phyloP scores from a whole-genome alignment of 2,113 vertebrate genomes.

The Conger conger region DNA sequence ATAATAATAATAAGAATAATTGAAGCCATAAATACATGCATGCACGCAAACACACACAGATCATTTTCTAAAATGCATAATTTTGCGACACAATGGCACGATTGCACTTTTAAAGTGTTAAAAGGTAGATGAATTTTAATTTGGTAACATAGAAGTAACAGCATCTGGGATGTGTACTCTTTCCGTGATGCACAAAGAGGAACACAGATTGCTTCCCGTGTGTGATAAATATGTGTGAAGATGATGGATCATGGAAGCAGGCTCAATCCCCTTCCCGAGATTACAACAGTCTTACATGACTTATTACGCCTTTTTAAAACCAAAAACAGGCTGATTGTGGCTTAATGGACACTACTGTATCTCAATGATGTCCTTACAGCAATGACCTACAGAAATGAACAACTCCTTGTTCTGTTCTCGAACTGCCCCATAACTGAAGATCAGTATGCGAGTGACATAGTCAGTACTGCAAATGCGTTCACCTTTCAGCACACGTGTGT shows the following conservation, averaged over 20 bases:
- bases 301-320: constrained; percentile 8
- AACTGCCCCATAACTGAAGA: neutral
- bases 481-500: neutral
- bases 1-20: neutral
- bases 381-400: neutral
- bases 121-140: neutral
- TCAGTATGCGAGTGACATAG: neutral
- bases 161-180: neutral
- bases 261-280: neutral
- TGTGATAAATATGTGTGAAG: constrained; percentile 1
- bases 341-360: neutral
- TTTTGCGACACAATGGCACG: neutral
- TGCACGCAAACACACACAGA: neutral
- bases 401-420: neutral
- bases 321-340: neutral
- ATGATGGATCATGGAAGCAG: constrained; percentile 9
- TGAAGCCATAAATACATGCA: neutral
- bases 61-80: neutral
- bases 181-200: neutral
- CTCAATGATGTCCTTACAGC: neutral
- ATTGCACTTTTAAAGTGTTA: neutral
- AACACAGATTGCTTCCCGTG: constrained; percentile 4
- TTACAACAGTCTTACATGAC: constrained; percentile 15
- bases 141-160: neutral
- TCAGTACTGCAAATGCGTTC: neutral